A percentile compares a stretch with the other conserved stretches of the same genome.
These are phyloP conservation scores for Polietes domitor DNA, from an alignment of 2,888 invertebrate species.

Conservation along the genomic window DNA sequence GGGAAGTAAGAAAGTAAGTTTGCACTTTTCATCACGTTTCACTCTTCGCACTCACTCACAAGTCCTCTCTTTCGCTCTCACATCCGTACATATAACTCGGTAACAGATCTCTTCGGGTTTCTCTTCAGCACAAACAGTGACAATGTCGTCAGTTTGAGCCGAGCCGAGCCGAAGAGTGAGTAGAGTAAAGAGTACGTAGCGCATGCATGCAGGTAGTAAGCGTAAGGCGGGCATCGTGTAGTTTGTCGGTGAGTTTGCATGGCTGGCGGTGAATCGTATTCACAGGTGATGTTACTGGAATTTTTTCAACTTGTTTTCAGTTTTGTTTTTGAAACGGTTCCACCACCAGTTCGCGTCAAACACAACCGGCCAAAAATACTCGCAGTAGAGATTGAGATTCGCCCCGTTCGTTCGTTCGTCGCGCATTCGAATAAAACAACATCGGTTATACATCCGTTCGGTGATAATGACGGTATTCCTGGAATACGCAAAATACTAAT, in stretches of 20 bases:
- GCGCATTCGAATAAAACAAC: neutral
- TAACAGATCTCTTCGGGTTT: slow-evolving; percentile 18
- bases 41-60: neutral
- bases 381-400: slow-evolving; percentile 19
- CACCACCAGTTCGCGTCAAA: slow-evolving; percentile 39
- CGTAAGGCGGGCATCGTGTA: too few species aligned
- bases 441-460: neutral
- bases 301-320: slow-evolving; percentile 60
- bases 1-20: slow-evolving; percentile 7
- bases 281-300: slow-evolving; percentile 65
- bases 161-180: too few species aligned
- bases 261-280: slow-evolving; percentile 31
- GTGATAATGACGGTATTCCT: slow-evolving; percentile 50
- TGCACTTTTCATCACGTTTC: slow-evolving; percentile 7
- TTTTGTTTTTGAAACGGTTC: slow-evolving; percentile 64
- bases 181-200: too few species aligned
- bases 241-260: slow-evolving; percentile 21
- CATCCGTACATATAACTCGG: neutral
- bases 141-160: neutral
- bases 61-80: slow-evolving; percentile 5
- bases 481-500: slow-evolving; percentile 52
- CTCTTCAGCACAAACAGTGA: neutral
- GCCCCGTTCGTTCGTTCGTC: neutral
- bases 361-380: slow-evolving; percentile 44
- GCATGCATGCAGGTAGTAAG: slow-evolving; percentile 47